Conservation (phyloP, 2,113 vertebrate genomes). For the Dromaius novaehollandiae region DNA sequence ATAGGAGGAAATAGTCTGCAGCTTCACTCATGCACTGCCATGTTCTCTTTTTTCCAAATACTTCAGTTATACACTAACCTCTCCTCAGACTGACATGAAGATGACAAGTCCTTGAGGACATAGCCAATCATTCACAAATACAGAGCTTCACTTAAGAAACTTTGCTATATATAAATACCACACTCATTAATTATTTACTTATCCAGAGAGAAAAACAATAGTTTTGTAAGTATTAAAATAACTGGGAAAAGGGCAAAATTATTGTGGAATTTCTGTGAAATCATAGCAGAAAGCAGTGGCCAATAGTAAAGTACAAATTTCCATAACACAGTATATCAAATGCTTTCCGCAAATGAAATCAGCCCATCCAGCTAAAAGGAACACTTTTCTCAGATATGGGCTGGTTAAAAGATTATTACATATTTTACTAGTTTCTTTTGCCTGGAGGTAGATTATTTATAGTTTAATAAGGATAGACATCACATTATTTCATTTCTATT, state of each 20-base stretch:
- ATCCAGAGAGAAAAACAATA: background rate
- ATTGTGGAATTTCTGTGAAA: background rate
- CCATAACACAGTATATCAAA: background rate
- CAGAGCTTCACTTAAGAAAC: background rate
- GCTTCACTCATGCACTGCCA: background rate
- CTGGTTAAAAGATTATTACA: background rate
- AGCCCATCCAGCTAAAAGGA: background rate
- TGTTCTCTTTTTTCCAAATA: background rate
- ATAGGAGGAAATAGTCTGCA: background rate
- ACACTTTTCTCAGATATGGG: background rate
- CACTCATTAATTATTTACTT: background rate
- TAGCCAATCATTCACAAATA: background rate
- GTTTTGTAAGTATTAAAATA: background rate
- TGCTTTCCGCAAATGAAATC: background rate
- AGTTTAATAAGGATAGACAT: background rate
- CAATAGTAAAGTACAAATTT: background rate
- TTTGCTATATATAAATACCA: background rate
- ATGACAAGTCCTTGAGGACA: background rate
- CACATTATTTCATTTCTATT: background rate
- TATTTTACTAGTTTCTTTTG: background rate
- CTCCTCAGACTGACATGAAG: background rate
- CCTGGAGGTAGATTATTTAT: background rate
- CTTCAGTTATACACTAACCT: background rate
- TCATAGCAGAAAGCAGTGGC: background rate
- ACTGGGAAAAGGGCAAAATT: background rate